These are phyloP conservation scores for Cyclophora punctaria DNA, from an alignment of 2,888 invertebrate species.

Conservation along the genomic window DNA sequence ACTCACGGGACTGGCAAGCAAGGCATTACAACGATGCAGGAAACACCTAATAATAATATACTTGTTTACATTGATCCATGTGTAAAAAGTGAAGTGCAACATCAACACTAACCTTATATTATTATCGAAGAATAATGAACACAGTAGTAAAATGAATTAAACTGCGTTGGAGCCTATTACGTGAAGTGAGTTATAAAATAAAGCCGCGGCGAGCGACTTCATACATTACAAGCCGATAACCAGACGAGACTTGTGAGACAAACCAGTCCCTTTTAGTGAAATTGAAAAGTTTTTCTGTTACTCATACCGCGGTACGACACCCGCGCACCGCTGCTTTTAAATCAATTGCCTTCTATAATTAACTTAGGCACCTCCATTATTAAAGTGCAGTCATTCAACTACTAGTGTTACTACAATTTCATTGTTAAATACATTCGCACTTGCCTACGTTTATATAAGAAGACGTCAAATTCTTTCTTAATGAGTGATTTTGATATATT, in stretches of 20 bases:
- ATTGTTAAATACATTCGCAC: too few relatives aligned
- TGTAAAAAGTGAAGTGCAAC: too few relatives aligned
- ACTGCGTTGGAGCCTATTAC: conserved; percentile 63
- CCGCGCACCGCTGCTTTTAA: conserved; percentile 53
- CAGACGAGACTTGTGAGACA: conserved; percentile 75
- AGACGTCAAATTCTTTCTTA: too few relatives aligned
- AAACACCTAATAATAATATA: too few relatives aligned
- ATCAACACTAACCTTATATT: too few relatives aligned
- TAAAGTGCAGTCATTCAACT: conserved; percentile 64
- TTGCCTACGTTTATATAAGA: too few relatives aligned
- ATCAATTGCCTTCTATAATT: conserved; percentile 75
- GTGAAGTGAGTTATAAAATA: conserved; percentile 74
- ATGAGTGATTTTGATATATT: too few relatives aligned
- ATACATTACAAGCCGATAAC: conserved; percentile 76
- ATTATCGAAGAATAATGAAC: too few relatives aligned
- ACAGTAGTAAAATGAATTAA: conserved; percentile 53
- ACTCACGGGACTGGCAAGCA: too few relatives aligned
- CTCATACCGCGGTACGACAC: conserved; percentile 69
- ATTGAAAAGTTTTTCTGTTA: conserved; percentile 76
- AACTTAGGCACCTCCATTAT: conserved; percentile 57
- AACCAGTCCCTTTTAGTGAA: conserved; percentile 77
- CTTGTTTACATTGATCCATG: too few relatives aligned
- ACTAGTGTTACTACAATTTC: conserved; percentile 15
- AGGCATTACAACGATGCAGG: too few relatives aligned
- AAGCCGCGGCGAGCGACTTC: conserved; percentile 68